Evolutionary conservation across 2,888 invertebrate species (phyloP), one percentile per base, ranked within the genome.

Genomic region (Calliphora vomitoria): DNA sequence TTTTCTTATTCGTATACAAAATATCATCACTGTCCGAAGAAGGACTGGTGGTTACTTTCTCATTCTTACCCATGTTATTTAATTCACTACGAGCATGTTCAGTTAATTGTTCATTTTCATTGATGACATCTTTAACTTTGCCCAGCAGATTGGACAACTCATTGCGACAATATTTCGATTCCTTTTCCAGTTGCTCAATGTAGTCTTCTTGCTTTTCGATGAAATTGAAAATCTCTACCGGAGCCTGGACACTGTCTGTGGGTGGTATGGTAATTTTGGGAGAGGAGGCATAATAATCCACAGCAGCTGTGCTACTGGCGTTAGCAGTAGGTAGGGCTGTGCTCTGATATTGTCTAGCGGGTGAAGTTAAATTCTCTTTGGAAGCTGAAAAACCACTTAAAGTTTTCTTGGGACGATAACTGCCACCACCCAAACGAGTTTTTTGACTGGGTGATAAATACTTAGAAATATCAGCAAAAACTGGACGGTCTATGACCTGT

Each of bases 121-220:
- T 96, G 88, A 97, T 97, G 15, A 97, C 97, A 93, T 97, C 97
- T 92, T 97, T 97, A 5, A 98, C 97, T 94, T 97, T 97, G 0
- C 96, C 96, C 15, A 97, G 94, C 18, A 97, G 94, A 90, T 96
- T 96, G 89, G 96, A 95, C 8, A 98, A 93, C 92, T 97, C 97
- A 74, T 96, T 97, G 93, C 97, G 95, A 92, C 97, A 97, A 91
- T 97, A 97, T 90, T 96, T 96, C 55, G 97, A 97, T 94, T 98
- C 97, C 89, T 96, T 95, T 92, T 98, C 97, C 74, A 98, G 92
- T 92, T 98, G 97, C 88, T 97, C 97, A 72, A 98, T 97, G 91
- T 98, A 97, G 90, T 97, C 97, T 91, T 97, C 97, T 90, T 98
- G 97, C 88, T 97, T 96, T 93, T 97, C 97, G 69, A 97, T 97